phyloP scores from a whole-genome alignment of 2,888 invertebrate genomes.

The Cataglyphis altisquamis region DNA sequence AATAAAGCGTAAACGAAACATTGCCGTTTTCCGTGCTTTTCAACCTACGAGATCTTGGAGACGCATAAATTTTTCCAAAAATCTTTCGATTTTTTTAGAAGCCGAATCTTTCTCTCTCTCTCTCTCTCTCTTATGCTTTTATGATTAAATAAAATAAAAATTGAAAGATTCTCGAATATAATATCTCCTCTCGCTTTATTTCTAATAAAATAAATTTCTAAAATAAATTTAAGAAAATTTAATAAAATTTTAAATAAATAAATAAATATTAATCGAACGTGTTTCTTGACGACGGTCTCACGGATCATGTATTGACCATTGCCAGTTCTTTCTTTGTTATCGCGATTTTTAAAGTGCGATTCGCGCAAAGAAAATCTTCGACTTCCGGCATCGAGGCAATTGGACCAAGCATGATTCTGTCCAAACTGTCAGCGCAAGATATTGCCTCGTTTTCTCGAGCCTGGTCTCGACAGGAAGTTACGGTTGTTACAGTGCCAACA shows the following conservation, averaged over 20 bases:
- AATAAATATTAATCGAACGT: constrained; percentile 16
- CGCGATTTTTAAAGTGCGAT: constrained; percentile 37
- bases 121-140: neutral
- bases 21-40: neutral
- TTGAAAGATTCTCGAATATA: too few species aligned
- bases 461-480: constrained; percentile 73
- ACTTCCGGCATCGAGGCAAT: constrained; percentile 70
- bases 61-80: neutral
- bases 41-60: neutral
- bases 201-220: too few species aligned
- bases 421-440: constrained; percentile 73
- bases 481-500: constrained; percentile 66
- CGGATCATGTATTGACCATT: constrained; percentile 46
- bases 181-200: too few species aligned
- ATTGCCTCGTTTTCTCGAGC: constrained; percentile 68
- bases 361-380: constrained; percentile 54
- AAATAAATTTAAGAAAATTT: too few species aligned
- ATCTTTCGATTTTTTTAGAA: neutral
- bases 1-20: constrained; percentile 36
- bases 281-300: constrained; percentile 33
- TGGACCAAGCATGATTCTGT: constrained; percentile 51
- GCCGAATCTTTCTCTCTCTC: neutral
- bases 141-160: too few species aligned
- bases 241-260: too few species aligned
- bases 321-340: constrained; percentile 40